Percentiles rank a stretch among this genome's conserved stretches.
These are phyloP conservation scores for Ecdyonurus torrentis DNA, from an alignment of 2,888 invertebrate genomes.

Conservation along the genomic window DNA sequence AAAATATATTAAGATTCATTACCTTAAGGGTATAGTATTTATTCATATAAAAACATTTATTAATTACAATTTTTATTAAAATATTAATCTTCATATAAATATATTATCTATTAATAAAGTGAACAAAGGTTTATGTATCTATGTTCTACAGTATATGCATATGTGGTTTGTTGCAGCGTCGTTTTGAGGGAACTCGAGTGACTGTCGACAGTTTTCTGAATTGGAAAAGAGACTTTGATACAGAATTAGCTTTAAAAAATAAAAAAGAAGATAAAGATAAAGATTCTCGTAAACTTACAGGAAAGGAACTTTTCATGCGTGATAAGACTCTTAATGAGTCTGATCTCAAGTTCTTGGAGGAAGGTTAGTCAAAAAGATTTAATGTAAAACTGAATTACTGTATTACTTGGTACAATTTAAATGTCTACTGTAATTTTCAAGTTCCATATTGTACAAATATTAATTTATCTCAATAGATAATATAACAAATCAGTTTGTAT, in stretches of 20 bases:
- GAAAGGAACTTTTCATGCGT: slow-evolving; percentile 80
- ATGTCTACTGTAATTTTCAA: too few relatives aligned
- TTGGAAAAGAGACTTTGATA: slow-evolving; percentile 89
- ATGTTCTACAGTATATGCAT: neutral
- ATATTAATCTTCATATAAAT: neutral
- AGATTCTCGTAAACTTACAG: slow-evolving; percentile 72
- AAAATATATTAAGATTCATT: too few relatives aligned
- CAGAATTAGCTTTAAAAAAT: slow-evolving; percentile 49
- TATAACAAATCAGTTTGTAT: too few relatives aligned
- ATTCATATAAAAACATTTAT: neutral
- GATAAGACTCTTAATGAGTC: slow-evolving; percentile 91
- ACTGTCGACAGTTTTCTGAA: slow-evolving; percentile 87
- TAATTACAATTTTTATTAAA: too few relatives aligned
- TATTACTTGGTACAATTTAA: too few relatives aligned
- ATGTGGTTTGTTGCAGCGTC: slow-evolving; percentile 42
- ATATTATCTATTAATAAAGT: neutral
- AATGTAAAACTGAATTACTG: too few relatives aligned
- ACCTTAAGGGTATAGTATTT: too few relatives aligned
- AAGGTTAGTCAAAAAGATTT: too few relatives aligned
- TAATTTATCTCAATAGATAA: neutral
- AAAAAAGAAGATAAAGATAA: slow-evolving; percentile 51
- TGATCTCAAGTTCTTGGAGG: slow-evolving; percentile 88
- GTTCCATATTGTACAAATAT: too few relatives aligned
- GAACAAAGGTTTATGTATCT: neutral
- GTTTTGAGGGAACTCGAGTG: slow-evolving; percentile 89